Base-by-base conservation (phyloP, 1,140 invertebrate genomes). In the Conopomorpha cramerella region DNA sequence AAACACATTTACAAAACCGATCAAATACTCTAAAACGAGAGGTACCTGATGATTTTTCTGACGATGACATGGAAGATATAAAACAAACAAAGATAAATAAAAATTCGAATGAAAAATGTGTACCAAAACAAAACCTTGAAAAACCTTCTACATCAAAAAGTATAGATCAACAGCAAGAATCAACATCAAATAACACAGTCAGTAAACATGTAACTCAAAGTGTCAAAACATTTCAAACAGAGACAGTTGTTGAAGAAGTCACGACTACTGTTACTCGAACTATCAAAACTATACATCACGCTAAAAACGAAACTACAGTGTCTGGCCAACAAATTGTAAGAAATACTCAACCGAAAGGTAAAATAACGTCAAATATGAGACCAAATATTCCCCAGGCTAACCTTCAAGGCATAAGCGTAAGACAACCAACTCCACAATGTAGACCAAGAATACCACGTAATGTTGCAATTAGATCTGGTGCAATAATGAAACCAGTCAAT, bases 221-320 rank as follows among this genome's bases (percentile, higher is more conserved):
- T 16, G 64, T 76, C 3, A 68, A 76, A 60, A 63, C 58, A 17
- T 59, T 61, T 50, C 60, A 76, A 49, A 60, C 63, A 1, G 52
- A 70, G 44, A 74, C 67, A 12, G 53, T 76, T 16, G 66, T 76
- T 36, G 48, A 76, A 55, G 70, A 76, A 55, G 61, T 76, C 14
- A 76, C 70, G 14, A 73, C 68, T 30, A 76, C 70, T 11, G 65
- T 76, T 10, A 76, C 70, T 16, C 70, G 68, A 56, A 76, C 70
- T 10, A 72, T 74, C 34, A 52, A 62, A 43, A 72, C 65, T 13
- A 55, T 74, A 4, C 4, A 23, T 10, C 19, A 1, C 71, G 71
- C 46, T 57, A 67, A 45, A 59, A 53, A 10, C 50, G 55, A 8
- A 62, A 71, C 37, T 56, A 65, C n/a, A n/a, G n/a, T 2, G 33